phyloP scores from a whole-genome alignment of 2,888 invertebrate genomes.

The Tetrapedia diversipes region DNA sequence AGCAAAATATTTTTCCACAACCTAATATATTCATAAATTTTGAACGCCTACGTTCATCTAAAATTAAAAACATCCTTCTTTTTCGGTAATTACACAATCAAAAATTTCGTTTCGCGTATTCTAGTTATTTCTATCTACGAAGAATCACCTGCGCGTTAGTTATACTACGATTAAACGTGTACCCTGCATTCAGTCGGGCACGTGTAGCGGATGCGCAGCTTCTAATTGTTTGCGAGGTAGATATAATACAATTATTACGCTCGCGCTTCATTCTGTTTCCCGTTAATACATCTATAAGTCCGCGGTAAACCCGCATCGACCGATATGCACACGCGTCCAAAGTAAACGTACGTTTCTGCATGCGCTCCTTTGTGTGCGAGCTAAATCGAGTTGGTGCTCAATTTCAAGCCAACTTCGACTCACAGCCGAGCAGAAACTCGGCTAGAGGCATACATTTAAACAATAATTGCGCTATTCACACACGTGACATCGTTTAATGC shows the following conservation, averaged over 20 bases:
- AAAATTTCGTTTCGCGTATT: no score
- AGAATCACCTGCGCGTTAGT: no score
- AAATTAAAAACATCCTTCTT: no score
- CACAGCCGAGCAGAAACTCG: conserved; percentile 39
- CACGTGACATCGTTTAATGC: conserved; percentile 41
- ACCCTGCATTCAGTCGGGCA: background rate
- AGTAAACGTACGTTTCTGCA: conserved; percentile 34
- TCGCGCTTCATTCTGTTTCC: conserved; percentile 26
- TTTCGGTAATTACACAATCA: no score
- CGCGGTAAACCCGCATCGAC: conserved; percentile 41
- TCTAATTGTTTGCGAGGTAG: conserved; percentile 30
- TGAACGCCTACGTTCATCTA: no score
- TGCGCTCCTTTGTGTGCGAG: conserved; percentile 43
- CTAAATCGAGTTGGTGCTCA: conserved; percentile 53
- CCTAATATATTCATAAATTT: no score
- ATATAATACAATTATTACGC: conserved; percentile 47
- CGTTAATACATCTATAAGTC: conserved; percentile 41
- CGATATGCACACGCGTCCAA: conserved; percentile 16
- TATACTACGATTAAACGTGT: no score
- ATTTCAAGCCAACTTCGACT: conserved; percentile 52
- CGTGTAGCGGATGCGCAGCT: background rate
- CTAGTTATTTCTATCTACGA: no score
- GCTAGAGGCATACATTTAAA: conserved; percentile 40
- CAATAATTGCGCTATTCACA: conserved; percentile 52
- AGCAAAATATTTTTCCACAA: no score